Base-by-base conservation (phyloP, 2,113 vertebrate genomes). In the Riparia riparia region DNA sequence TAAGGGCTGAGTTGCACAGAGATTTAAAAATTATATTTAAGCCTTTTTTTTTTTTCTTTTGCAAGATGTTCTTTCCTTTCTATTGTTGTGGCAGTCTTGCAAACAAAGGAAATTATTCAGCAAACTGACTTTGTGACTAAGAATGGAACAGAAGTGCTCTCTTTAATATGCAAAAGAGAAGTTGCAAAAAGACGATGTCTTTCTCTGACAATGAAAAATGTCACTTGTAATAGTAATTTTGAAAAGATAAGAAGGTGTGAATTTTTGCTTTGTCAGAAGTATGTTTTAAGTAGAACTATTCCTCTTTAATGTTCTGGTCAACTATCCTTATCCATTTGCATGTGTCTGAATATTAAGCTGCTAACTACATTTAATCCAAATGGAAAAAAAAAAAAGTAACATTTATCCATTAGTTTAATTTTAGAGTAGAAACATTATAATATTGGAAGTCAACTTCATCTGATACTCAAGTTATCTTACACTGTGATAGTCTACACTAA, bases 91-190 rank as follows among this genome's bases (percentile, higher is more conserved):
- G 66, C 50, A 79, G 50, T 69, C 82, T 87, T 5, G 10, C 70
- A 93, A 88, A 93, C 86, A 90, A 87, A 96, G 70, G 71, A 94
- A 88, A 90, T 93, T 91, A 80, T 96, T 94, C 87, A 83, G 87
- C 84, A 93, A 82, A 87, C 91, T 77, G 70, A 49, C 81, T 94
- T 82, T 91, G 81, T 84, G 66, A 65, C 91, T 96, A 96, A 93
- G 74, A 94, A 93, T 86, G 89, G 93, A 77, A 94, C 70, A 93
- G 84, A 94, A 95, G 66, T 86, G 17, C 58, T 95, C 73, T 91
- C 78, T 94, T 95, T 93, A 96, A 70, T 94, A 91, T 95, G 87
- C 81, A 96, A 94, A 85, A 85, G 90, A 93, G 74, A 85, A 86
- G 26, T 19, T 91, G 63, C 44, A 51, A 71, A 89, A 82, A 96